phyloP scores from a whole-genome alignment of 53 echinoderm and acorn worm genomes.

The Zoroaster sp. region DNA sequence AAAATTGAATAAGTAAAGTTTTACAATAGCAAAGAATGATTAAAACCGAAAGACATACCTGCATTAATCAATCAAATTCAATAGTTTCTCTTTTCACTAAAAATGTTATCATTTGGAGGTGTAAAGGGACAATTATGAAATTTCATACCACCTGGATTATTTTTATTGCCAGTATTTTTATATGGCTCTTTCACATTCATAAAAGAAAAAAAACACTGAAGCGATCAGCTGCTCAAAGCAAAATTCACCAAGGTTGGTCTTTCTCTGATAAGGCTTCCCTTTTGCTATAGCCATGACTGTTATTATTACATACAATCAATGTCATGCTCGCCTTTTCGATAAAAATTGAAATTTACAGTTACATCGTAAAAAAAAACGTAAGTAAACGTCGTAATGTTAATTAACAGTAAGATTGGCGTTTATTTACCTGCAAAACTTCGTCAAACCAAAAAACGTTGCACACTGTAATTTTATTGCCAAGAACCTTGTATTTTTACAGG shows the following conservation, averaged over 20 bases:
- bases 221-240: too few species aligned
- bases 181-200: not conserved
- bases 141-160: not conserved
- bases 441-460: not conserved
- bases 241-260: too few species aligned
- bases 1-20: not conserved
- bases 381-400: not conserved
- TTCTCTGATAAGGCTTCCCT: too few species aligned
- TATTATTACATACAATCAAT: too few species aligned
- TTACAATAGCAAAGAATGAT: too few species aligned
- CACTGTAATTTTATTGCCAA: not conserved
- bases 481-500: not conserved
- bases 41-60: not conserved
- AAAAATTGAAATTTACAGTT: not conserved
- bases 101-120: not conserved
- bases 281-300: too few species aligned
- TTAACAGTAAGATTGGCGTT: too few species aligned
- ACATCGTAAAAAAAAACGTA: not conserved
- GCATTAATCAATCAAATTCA: not conserved
- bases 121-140: not conserved
- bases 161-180: not conserved
- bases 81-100: not conserved
- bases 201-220: too few species aligned
- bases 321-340: not conserved
- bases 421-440: not conserved